Evolutionary conservation across 2,113 vertebrate genomes (phyloP), one percentile per base, ranked within the genome.

Genomic region (Prochilodus magdalenae): DNA sequence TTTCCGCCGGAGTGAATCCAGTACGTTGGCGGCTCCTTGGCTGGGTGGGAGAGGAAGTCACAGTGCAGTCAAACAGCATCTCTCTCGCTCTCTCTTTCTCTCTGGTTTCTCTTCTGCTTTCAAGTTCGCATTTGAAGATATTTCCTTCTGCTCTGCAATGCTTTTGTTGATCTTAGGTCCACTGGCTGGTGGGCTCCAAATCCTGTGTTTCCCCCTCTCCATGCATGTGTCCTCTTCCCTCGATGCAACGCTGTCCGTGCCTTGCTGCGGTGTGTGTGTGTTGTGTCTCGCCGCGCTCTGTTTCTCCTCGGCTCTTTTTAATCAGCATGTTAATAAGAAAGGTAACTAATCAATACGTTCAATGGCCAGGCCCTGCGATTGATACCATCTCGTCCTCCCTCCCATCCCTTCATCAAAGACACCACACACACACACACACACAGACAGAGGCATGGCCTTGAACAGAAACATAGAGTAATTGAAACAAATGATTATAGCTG

Each of bases 301-400:
- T 86, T 90, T 84, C 87, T 89, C 89, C 78, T 51, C 82, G 80
- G 80, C 88, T 90, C 90, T 91, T 93, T 94, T 95, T 94, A 95
- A 95, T 94, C 94, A 94, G 93, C 93, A 95, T 95, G 94, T 94
- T 95, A 95, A 95, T 95, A 94, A 94, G 93, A 94, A 94, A 94
- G 93, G 93, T 95, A 95, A 93, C 93, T 95, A 94, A 95, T 95
- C 94, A 95, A 95, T 95, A 95, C 89, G 88, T 93, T 94, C 93
- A 94, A 95, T 94, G 93, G 93, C 91, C 91, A 88, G 87, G 92
- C 90, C 88, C 88, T 89, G 90, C 92, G 90, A 95, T 94, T 93
- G 93, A 95, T 94, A 94, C 92, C 92, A 95, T 94, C 93, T 94
- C 89, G 86, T 89, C 86, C 92, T 90, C 89, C 91, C 90, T 90